Base-by-base conservation (phyloP, 2,888 invertebrate species). In the Tiliacea aurago region DNA sequence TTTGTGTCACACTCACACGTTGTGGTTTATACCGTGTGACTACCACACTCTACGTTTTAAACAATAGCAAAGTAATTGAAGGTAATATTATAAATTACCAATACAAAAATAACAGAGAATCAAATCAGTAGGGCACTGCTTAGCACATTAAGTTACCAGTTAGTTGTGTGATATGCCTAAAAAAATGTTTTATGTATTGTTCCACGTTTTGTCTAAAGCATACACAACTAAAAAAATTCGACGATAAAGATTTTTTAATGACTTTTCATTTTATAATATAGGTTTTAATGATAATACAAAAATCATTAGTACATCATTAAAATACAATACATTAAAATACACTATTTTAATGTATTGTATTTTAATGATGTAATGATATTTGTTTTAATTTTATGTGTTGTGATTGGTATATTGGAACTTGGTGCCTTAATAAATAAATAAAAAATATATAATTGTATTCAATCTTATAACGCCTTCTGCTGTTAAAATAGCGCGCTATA, bases 61-160 rank as follows among this genome's bases (percentile, higher is more conserved):
- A 47, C 37, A 64, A 64, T 28, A 37, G 20, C 18, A 23, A 71
- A 55, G 15, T 69, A n/a, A 70, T 69, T 70, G 23, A 45, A 70
- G 41, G n/a, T 55, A 51, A 9, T n/a, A n/a, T n/a, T n/a, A n/a
- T 3, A n/a, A 70, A 70, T n/a, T 15, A 49, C 6, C 9, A 18
- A 49, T 47, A 49, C 7, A 9, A 58, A 72, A 13, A 11, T 58
- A 58, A 41, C 6, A 41, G 11, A n/a, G 3, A 37, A 45, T n/a
- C n/a, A 15, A 37, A 53, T 7, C 13, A 63, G 20, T 62, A 20
- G 1, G 9, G 33, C 15, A 49, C 63, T 33, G 20, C 15, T 53
- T 45, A 28, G 18, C 11, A 28, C 20, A n/a, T n/a, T n/a, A 20
- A 20, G 9, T 63, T 13, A n/a, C 15, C 10, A n/a, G n/a, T n/a